A percentile compares a stretch with the other conserved stretches of the same genome.
These are phyloP conservation scores for Eupsilia transversa DNA, from an alignment of 2,888 invertebrate species.

Conservation along the genomic window DNA sequence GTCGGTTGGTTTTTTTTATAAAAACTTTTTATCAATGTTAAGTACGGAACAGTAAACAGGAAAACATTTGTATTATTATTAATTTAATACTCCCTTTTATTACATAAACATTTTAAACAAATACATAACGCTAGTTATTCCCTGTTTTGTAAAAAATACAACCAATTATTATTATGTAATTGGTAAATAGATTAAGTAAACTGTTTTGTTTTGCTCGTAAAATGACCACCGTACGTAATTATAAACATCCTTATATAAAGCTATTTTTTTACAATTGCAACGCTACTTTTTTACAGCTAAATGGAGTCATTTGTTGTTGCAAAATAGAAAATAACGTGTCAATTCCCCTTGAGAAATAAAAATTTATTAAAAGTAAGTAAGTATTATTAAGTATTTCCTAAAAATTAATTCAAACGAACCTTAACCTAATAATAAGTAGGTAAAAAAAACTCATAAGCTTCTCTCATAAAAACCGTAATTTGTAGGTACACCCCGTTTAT, in stretches of 20 bases:
- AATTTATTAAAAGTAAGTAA: too few relatives aligned
- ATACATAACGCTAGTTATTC: background rate
- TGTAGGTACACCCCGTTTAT: conserved; percentile 10
- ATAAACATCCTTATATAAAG: too few relatives aligned
- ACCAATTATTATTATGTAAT: too few relatives aligned
- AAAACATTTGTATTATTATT: too few relatives aligned
- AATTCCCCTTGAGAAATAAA: too few relatives aligned
- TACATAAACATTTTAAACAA: background rate
- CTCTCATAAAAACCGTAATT: conserved; percentile 26
- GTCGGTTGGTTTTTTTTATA: too few relatives aligned
- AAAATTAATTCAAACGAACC: background rate
- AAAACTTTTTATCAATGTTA: too few relatives aligned
- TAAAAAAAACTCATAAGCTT: conserved; percentile 1
- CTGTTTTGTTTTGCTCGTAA: too few relatives aligned
- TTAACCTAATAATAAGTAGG: background rate
- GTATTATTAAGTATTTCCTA: background rate
- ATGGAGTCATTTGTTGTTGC: background rate
- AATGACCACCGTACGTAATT: too few relatives aligned
- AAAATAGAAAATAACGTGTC: background rate
- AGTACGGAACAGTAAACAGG: too few relatives aligned
- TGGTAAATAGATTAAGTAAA: too few relatives aligned
- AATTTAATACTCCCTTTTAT: background rate
- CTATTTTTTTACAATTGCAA: background rate
- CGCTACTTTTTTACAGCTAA: background rate
- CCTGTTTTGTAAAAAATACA: background rate